phyloP scores from a whole-genome alignment of 1,140 invertebrate species.

The Halesus radiatus region DNA sequence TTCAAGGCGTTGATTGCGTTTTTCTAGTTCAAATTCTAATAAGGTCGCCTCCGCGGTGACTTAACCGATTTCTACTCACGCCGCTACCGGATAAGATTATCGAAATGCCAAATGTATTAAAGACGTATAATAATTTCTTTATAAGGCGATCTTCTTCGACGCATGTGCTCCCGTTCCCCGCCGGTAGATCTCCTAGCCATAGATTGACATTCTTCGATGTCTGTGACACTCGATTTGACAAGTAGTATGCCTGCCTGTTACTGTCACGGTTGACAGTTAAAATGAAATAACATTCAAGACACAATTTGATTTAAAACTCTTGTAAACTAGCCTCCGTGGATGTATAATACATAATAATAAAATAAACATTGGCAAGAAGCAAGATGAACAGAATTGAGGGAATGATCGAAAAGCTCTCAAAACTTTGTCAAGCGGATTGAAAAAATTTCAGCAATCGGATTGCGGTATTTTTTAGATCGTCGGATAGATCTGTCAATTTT shows the following conservation, averaged over 20 bases:
- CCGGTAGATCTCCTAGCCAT: not conserved
- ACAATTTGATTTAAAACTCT: no score
- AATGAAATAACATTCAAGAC: conserved; percentile 2
- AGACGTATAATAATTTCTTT: conserved; percentile 15
- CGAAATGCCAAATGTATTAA: conserved; percentile 28
- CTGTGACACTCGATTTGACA: conserved; percentile 36
- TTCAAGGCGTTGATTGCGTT: not conserved
- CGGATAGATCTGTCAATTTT: no score
- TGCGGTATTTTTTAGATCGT: no score
- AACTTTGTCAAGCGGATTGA: no score
- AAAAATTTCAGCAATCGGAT: no score
- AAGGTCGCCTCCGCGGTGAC: not conserved
- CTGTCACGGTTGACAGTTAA: conserved; percentile 19
- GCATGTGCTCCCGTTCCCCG: conserved; percentile 2
- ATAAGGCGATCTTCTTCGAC: conserved; percentile 14
- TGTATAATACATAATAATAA: no score
- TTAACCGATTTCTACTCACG: conserved; percentile 1
- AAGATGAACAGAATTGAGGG: no score
- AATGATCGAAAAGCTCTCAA: no score
- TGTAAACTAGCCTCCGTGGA: no score
- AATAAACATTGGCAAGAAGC: no score
- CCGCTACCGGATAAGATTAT: conserved; percentile 29
- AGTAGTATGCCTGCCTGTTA: not conserved
- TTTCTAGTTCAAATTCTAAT: not conserved
- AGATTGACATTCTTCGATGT: conserved; percentile 37